Conservation (phyloP, 2,113 vertebrate species). For the Cyphomyrus plagiostoma region DNA sequence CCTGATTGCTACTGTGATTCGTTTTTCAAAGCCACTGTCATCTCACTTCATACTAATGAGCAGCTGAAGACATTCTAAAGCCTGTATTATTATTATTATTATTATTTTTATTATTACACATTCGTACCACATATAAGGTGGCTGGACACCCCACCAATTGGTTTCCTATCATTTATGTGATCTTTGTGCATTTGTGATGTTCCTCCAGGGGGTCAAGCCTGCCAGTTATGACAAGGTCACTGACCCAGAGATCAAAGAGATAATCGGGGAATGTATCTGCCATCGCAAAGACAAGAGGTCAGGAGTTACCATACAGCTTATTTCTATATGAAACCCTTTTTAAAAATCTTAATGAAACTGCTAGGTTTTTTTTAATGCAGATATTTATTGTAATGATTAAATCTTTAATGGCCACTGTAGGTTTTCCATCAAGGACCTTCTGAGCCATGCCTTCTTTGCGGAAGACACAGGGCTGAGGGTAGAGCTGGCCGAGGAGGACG, state of each 20-base stretch:
- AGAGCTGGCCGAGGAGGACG: constrained; percentile 94
- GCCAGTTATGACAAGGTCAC: constrained; percentile 91
- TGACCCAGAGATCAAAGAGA: constrained; percentile 95
- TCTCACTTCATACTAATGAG: background rate
- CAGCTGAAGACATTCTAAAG: background rate
- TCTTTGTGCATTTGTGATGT: constrained; percentile 9
- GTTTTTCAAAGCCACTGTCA: background rate
- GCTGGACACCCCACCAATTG: background rate
- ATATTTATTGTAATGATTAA: background rate
- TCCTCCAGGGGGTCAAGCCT: constrained; percentile 85
- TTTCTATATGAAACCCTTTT: background rate
- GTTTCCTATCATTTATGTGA: background rate
- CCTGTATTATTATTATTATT: background rate
- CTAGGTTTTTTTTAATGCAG: background rate
- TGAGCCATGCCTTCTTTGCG: constrained; percentile 96
- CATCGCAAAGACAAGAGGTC: constrained; percentile 93
- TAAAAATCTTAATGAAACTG: background rate
- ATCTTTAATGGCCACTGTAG: constrained; percentile 54
- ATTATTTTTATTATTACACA: background rate
- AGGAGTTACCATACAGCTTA: constrained; percentile 40
- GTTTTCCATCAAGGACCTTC: constrained; percentile 93
- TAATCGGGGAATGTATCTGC: constrained; percentile 96
- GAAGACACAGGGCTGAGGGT: constrained; percentile 97
- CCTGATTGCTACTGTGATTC: background rate
- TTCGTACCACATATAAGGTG: background rate